Evolutionary conservation across 2,113 vertebrate genomes (phyloP).

Genomic region (Ia io): DNA sequence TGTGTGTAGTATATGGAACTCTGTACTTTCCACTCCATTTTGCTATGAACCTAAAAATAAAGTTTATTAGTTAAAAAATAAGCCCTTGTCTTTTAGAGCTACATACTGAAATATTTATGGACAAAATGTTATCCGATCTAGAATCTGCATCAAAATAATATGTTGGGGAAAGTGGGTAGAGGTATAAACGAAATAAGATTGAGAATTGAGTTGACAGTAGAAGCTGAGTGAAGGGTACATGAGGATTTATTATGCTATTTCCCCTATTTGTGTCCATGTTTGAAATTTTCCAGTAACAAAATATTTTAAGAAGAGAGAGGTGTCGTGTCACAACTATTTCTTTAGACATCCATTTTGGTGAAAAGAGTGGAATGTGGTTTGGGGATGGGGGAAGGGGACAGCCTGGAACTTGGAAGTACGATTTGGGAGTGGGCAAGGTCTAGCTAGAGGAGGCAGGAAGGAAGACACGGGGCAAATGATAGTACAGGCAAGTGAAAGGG

Average conservation of each 20-base stretch:
- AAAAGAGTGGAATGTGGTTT: background rate
- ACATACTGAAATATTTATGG: background rate
- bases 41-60: background rate
- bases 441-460: background rate
- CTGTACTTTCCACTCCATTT: background rate
- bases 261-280: background rate
- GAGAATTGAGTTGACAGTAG: background rate
- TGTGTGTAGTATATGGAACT: background rate
- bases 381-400: background rate
- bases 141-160: background rate
- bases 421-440: background rate
- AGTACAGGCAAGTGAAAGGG: background rate
- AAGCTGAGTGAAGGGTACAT: background rate
- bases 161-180: background rate
- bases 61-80: background rate
- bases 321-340: background rate
- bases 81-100: background rate
- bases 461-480: background rate
- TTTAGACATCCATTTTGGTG: background rate
- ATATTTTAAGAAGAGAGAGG: background rate
- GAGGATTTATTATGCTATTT: background rate
- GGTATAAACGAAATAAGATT: background rate
- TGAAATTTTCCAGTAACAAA: background rate
- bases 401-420: background rate
- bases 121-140: background rate